These are phyloP conservation scores for Nymphicus hollandicus DNA, from an alignment of 2,113 vertebrate genomes.

Conservation along the genomic window DNA sequence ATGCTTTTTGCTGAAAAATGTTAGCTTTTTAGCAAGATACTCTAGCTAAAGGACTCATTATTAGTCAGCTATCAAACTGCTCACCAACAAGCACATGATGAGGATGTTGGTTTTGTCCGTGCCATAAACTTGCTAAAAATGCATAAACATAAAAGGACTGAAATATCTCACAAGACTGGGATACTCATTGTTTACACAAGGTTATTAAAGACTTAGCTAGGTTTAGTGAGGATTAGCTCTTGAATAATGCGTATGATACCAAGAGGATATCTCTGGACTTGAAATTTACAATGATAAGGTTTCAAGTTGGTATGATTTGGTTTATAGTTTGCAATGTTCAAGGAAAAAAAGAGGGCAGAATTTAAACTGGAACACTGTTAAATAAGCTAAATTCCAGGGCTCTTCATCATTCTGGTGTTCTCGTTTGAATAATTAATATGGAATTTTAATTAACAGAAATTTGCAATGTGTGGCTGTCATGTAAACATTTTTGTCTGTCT, in stretches of 20 bases:
- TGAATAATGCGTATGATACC: not conserved
- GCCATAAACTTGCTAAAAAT: not conserved
- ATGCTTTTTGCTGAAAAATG: not conserved
- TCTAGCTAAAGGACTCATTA: not conserved
- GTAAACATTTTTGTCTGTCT: not conserved
- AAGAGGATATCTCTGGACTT: not conserved
- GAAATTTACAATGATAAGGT: not conserved
- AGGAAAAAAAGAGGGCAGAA: not conserved
- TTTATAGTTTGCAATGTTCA: not conserved
- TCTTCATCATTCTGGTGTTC: not conserved
- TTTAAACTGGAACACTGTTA: not conserved
- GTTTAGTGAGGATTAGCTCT: constrained; percentile 12
- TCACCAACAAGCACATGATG: not conserved
- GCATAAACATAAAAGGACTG: not conserved
- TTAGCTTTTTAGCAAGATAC: not conserved
- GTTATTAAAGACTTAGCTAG: constrained; percentile 33
- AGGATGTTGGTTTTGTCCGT: not conserved
- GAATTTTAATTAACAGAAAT: not conserved
- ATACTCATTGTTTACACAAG: not conserved
- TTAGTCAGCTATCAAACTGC: not conserved
- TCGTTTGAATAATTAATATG: not conserved
- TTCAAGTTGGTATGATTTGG: not conserved
- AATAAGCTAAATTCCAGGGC: not conserved
- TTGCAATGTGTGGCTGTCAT: not conserved
- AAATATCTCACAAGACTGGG: not conserved